phyloP scores from a whole-genome alignment of 2,797 vertebrate species.

The Enteromius afrohamiltoni region DNA sequence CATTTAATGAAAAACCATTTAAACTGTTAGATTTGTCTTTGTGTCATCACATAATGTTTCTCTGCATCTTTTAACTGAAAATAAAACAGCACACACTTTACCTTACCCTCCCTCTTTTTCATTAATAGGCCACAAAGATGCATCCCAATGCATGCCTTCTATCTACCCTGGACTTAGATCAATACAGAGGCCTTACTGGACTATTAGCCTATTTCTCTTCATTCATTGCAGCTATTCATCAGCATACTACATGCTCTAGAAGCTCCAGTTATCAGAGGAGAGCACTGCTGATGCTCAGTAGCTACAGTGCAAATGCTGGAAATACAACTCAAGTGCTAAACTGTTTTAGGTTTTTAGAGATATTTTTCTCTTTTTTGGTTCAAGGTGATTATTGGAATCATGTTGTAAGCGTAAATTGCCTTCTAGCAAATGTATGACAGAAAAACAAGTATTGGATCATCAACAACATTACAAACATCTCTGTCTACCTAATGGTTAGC shows the following conservation, averaged over 20 bases:
- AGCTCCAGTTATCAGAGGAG: slow-evolving; percentile 10
- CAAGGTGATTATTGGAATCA: slow-evolving; percentile 26
- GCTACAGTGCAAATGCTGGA: neutral
- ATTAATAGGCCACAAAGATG: slow-evolving; percentile 10
- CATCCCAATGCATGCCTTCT: slow-evolving; percentile 10
- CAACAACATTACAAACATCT: slow-evolving; percentile 39
- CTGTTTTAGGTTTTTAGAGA: neutral
- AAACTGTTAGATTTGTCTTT: neutral
- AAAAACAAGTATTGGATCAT: slow-evolving; percentile 41
- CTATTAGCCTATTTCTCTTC: slow-evolving; percentile 30
- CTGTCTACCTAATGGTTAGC: slow-evolving; percentile 43
- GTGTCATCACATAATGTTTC: neutral
- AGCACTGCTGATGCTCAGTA: neutral
- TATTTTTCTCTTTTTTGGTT: neutral
- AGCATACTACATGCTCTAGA: slow-evolving; percentile 10
- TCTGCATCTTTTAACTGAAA: neutral
- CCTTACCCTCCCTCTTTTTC: neutral
- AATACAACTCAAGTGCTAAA: neutral
- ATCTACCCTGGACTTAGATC: slow-evolving; percentile 25
- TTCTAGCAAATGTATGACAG: slow-evolving; percentile 25
- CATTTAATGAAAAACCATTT: neutral
- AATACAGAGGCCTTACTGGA: slow-evolving; percentile 31
- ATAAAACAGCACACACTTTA: neutral
- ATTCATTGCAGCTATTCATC: slow-evolving; percentile 51
- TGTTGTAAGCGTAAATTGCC: slow-evolving; percentile 25